A percentile compares a stretch with the other conserved stretches of the same genome.
phyloP scores from a whole-genome alignment of 37 sponge, comb jelly and placozoan species.

The Halisarca cf. caerulea region DNA sequence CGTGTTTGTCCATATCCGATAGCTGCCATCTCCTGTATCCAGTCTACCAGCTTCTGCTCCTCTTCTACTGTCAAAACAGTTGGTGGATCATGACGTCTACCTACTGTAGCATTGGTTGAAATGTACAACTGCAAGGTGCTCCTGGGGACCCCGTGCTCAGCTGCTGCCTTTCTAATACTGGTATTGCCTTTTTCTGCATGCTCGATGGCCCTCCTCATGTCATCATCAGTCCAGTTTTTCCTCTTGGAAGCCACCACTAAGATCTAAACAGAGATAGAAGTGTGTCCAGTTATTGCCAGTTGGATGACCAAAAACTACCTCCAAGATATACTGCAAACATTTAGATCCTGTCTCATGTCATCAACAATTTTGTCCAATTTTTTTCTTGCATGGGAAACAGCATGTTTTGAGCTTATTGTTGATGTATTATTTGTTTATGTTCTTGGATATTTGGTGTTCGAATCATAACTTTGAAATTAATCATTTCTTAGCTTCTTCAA shows the following conservation, averaged over 20 bases:
- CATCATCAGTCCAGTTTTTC: background rate
- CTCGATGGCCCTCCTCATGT: background rate
- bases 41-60: slow-evolving; percentile 30
- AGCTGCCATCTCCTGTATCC: slow-evolving; percentile 30
- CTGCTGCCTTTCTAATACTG: background rate
- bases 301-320: background rate
- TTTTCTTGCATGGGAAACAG: background rate
- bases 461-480: background rate
- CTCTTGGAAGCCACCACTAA: background rate
- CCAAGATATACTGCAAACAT: background rate
- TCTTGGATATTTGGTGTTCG: background rate
- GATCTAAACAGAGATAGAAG: background rate
- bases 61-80: slow-evolving; percentile 5
- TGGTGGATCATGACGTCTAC: background rate
- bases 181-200: background rate
- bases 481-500: background rate
- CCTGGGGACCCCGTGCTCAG: background rate
- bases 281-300: background rate
- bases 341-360: background rate
- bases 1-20: slow-evolving; percentile 50
- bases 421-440: background rate
- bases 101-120: background rate
- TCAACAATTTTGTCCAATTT: background rate
- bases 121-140: background rate
- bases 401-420: background rate